phyloP scores from a whole-genome alignment of 2,113 vertebrate species.

The Corythaeola cristata region DNA sequence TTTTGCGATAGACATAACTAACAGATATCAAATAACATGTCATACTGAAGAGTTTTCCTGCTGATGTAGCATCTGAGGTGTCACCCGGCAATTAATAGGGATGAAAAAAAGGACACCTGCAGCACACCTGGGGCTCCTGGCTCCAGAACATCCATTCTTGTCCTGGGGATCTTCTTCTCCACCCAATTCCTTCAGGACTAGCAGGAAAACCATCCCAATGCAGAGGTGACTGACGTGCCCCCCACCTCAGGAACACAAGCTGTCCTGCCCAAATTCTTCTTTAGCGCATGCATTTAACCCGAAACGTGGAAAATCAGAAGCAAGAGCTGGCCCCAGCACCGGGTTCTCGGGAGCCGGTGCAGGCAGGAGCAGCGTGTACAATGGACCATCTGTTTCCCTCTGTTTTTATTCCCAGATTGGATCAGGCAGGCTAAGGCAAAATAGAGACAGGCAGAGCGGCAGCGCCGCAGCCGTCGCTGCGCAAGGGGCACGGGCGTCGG shows the following conservation, averaged over 20 bases:
- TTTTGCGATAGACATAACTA: neutral
- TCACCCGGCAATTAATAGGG: neutral
- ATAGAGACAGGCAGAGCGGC: neutral
- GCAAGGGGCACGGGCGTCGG: neutral
- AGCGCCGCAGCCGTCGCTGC: neutral
- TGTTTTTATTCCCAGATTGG: constrained; percentile 62
- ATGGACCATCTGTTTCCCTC: constrained; percentile 65
- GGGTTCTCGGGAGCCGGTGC: neutral
- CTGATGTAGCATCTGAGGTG: neutral
- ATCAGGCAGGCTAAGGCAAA: constrained; percentile 29
- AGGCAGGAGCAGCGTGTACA: neutral
- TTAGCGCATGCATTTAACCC: neutral
- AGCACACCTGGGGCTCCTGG: neutral
- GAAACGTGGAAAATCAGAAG: constrained; percentile 33
- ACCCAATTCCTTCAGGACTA: neutral
- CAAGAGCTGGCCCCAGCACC: neutral
- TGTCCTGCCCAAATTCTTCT: neutral
- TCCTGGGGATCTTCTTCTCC: too few species aligned
- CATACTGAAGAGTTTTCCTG: neutral
- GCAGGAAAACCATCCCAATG: neutral
- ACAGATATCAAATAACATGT: neutral
- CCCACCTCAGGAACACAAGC: neutral
- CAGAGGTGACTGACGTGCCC: neutral
- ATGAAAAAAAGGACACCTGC: neutral
- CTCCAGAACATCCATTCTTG: neutral